Base-by-base conservation (phyloP, 2,113 vertebrate species). In the Clinocottus analis region DNA sequence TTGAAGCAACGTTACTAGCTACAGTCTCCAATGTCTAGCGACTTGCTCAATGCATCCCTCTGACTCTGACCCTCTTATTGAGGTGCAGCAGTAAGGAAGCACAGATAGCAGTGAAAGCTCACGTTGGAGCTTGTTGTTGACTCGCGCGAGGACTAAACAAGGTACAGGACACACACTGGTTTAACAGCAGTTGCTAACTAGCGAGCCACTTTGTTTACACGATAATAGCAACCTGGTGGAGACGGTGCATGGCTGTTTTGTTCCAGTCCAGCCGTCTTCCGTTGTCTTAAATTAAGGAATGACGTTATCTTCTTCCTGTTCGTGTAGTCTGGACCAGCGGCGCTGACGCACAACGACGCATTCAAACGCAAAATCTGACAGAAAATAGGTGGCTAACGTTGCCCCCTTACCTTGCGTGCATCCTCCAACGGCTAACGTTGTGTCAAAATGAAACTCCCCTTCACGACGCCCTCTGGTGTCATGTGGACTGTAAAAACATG, bases 131-230 rank as follows among this genome's bases (percentile, higher is more conserved):
- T 3, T 16, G 0, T 7, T 1, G 21, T 31, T 51, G 27, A 4
- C 5, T 21, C 14, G 53, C 10, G 45, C 2, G 47, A 31, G 29
- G 27, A 49, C 66, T n/a, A 17, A 58, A 41, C 72, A 77, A 80
- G 73, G 73, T 87, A 45, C 87, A 75, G 29, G 16, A 41, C 5
- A 12, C 16, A 66, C 56, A 33, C 39, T 64, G 86, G 64, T 35
- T 12, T 8, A 10, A 70, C 85, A 86, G 79, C 79, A 83, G 82
- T 67, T 59, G 90, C 90, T 90, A 92, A 78, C 55, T 86, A 85
- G 83, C 87, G 87, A 89, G 85, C 89, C 55, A 88, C 89, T 74
- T 86, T 91, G 92, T 91, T 89, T 89, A 91, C 89, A 86, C 67
- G 90, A 93, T 86, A 89, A 90, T 88, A 63, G 87, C 80, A 80